phyloP scores from a whole-genome alignment of 2,888 invertebrate species.

The Brenthis daphne region DNA sequence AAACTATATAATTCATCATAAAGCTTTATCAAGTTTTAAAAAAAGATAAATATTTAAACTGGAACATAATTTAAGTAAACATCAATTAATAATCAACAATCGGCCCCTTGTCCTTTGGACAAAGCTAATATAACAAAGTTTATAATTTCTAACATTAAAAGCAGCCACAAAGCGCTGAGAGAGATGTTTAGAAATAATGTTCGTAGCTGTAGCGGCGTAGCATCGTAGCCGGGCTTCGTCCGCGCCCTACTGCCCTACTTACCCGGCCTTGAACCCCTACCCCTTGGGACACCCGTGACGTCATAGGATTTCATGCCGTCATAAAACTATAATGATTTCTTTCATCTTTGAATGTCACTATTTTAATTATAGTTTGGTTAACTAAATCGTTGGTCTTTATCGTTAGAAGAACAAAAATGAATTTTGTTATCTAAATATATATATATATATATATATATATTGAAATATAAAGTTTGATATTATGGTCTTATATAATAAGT shows the following conservation, averaged over 20 bases:
- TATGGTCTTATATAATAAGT: too few relatives aligned
- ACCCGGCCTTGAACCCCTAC: slow-evolving; percentile 75
- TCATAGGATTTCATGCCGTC: slow-evolving; percentile 35
- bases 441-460: too few relatives aligned
- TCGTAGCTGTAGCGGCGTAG: slow-evolving; percentile 40
- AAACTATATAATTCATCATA: too few relatives aligned
- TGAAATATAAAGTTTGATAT: too few relatives aligned
- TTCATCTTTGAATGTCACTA: slow-evolving; percentile 3
- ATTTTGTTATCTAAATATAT: background rate
- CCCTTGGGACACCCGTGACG: slow-evolving; percentile 67
- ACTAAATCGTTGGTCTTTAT: background rate
- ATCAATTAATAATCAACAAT: background rate
- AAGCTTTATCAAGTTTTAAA: too few relatives aligned
- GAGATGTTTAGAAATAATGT: slow-evolving; percentile 21
- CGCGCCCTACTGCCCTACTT: slow-evolving; percentile 76
- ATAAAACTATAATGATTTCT: background rate
- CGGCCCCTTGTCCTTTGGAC: background rate
- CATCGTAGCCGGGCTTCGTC: slow-evolving; percentile 53
- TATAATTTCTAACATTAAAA: slow-evolving; percentile 1
- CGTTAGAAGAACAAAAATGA: background rate
- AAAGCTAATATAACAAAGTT: background rate
- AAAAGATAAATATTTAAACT: too few relatives aligned
- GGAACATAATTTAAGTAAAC: background rate
- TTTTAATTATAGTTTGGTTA: background rate
- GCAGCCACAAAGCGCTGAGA: background rate